phyloP scores from a whole-genome alignment of 1,140 invertebrate species.

The Drosophila busckii region DNA sequence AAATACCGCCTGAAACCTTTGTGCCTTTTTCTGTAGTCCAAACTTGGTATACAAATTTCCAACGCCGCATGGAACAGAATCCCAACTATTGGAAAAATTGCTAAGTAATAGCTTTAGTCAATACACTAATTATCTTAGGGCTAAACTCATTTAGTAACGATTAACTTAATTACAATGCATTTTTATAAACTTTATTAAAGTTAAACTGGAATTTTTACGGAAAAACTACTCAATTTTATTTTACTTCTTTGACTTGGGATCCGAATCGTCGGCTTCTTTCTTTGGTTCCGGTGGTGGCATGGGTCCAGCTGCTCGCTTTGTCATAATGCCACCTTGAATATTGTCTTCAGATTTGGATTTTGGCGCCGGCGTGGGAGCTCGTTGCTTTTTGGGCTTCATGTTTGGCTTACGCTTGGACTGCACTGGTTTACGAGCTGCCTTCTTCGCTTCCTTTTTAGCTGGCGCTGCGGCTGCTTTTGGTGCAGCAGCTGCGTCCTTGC shows the following conservation, averaged over 20 bases:
- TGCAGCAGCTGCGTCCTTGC: neutral
- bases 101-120: neutral
- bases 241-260: too few species aligned
- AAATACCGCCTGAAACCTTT: constrained; percentile 90
- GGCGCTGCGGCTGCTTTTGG: neutral
- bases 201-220: too few species aligned
- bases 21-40: constrained; percentile 92
- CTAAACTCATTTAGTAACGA: too few species aligned
- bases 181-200: too few species aligned
- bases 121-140: too few species aligned
- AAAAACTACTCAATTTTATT: too few species aligned
- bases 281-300: too few species aligned
- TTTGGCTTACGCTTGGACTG: neutral
- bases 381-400: neutral
- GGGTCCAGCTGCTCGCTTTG: too few species aligned
- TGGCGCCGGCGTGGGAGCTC: neutral
- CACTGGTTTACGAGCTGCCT: neutral
- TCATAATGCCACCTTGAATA: too few species aligned
- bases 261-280: too few species aligned
- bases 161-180: too few species aligned
- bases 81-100: constrained; percentile 95
- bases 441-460: neutral
- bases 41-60: constrained; percentile 96
- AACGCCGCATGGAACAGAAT: constrained; percentile 92
- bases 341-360: too few species aligned